A percentile compares a stretch with the other conserved stretches of the same genome.
Conservation (phyloP, 2,888 invertebrate genomes). For the Melipona bicolor region DNA sequence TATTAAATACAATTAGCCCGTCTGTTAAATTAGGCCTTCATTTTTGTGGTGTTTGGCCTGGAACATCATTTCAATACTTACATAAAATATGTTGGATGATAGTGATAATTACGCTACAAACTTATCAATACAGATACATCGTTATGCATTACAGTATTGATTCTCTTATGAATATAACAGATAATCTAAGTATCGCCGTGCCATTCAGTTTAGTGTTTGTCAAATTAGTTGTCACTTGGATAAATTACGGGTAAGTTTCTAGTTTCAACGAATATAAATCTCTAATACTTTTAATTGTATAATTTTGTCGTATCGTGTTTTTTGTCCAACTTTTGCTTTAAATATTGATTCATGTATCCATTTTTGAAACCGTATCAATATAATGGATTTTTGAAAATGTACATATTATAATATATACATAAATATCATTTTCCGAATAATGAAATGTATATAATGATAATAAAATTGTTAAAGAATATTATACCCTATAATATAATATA, state of each 20-base stretch:
- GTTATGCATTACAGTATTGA: conserved; percentile 21
- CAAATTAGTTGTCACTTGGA: conserved; percentile 44
- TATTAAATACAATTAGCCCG: conserved; percentile 23
- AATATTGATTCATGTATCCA: neutral
- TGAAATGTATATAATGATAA: too few relatives aligned
- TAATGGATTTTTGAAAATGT: neutral
- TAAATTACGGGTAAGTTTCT: conserved; percentile 44
- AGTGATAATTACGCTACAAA: conserved; percentile 23
- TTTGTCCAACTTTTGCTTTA: neutral
- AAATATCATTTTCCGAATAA: too few relatives aligned
- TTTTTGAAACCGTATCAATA: neutral
- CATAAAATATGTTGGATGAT: conserved; percentile 30
- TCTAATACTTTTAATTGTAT: neutral
- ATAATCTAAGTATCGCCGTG: conserved; percentile 42
- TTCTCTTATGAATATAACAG: conserved; percentile 26
- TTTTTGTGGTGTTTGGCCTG: conserved; percentile 51
- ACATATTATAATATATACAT: neutral
- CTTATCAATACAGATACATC: conserved; percentile 52
- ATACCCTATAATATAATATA: too few relatives aligned
- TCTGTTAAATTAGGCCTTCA: conserved; percentile 48
- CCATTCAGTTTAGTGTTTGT: conserved; percentile 33
- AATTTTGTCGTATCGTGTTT: neutral
- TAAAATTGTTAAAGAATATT: too few relatives aligned
- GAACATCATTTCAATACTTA: conserved; percentile 19
- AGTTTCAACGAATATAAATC: neutral